Conservation (phyloP, 2,888 invertebrate species). For the Nysson spinosus region DNA sequence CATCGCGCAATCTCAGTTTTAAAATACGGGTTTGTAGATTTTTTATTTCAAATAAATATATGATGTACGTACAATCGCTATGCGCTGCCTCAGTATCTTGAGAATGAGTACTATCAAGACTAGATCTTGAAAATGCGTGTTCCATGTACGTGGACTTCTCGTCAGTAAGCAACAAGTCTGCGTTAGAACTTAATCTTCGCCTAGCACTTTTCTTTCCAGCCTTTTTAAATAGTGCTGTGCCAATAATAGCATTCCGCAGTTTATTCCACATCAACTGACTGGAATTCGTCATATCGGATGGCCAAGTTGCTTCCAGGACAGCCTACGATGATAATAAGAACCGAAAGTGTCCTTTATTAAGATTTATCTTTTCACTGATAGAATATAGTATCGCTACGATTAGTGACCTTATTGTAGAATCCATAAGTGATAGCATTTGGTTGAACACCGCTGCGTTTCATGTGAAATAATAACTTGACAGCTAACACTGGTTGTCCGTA, state of each 20-base stretch:
- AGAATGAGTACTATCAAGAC: constrained; percentile 75
- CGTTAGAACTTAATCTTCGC: constrained; percentile 78
- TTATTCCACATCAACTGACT: constrained; percentile 96
- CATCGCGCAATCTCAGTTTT: not conserved
- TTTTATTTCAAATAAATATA: not conserved
- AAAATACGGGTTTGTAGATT: not conserved
- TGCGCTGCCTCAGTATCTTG: constrained; percentile 74
- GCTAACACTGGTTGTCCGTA: constrained; percentile 96
- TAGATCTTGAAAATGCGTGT: constrained; percentile 74
- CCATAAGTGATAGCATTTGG: constrained; percentile 99
- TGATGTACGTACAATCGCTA: constrained; percentile 68
- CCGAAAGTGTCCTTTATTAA: not conserved
- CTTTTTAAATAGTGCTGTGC: constrained; percentile 91
- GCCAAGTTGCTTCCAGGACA: constrained; percentile 97
- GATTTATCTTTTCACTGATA: no score
- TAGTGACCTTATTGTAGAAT: constrained; percentile 84
- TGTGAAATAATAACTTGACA: constrained; percentile 92
- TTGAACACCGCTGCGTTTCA: constrained; percentile 95
- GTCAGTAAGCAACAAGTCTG: constrained; percentile 74
- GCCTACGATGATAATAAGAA: constrained; percentile 79
- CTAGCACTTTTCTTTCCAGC: constrained; percentile 84
- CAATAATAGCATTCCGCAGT: constrained; percentile 92
- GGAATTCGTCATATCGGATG: constrained; percentile 88
- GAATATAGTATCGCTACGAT: no score
- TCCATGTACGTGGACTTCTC: constrained; percentile 71